These are phyloP conservation scores for Elanus axillaris DNA, from an alignment of 2,113 vertebrate genomes.

Conservation along the genomic window DNA sequence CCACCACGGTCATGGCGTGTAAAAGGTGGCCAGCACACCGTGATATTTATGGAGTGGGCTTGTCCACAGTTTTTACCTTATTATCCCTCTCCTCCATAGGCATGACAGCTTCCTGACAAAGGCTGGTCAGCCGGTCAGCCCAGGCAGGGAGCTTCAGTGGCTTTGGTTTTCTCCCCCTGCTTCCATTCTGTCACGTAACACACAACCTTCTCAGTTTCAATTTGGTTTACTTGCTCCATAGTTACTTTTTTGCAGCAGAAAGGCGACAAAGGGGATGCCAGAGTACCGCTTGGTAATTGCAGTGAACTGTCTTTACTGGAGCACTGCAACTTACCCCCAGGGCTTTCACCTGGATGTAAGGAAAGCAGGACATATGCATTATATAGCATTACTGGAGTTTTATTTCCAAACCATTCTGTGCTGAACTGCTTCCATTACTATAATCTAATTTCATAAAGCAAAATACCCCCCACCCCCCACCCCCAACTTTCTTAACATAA, in stretches of 20 bases:
- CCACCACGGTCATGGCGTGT: background rate
- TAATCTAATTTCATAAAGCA: background rate
- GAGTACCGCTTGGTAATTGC: background rate
- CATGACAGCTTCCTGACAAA: background rate
- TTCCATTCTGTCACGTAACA: background rate
- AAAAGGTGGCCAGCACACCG: background rate
- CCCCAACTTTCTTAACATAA: background rate
- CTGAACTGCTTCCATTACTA: background rate
- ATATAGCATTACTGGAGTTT: background rate
- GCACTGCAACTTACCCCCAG: background rate
- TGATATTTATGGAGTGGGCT: background rate
- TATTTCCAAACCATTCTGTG: background rate
- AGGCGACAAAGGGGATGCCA: background rate
- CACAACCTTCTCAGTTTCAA: background rate
- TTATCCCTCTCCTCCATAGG: background rate
- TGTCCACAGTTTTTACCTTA: background rate
- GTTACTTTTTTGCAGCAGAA: background rate
- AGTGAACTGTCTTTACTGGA: background rate
- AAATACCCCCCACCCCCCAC: accelerated
- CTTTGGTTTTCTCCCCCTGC: background rate
- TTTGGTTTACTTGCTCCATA: background rate
- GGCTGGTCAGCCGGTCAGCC: background rate
- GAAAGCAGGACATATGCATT: background rate
- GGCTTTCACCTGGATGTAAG: background rate
- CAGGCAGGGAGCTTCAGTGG: background rate